Conservation (phyloP, 2,113 vertebrate species). For the Synodontis membranacea region DNA sequence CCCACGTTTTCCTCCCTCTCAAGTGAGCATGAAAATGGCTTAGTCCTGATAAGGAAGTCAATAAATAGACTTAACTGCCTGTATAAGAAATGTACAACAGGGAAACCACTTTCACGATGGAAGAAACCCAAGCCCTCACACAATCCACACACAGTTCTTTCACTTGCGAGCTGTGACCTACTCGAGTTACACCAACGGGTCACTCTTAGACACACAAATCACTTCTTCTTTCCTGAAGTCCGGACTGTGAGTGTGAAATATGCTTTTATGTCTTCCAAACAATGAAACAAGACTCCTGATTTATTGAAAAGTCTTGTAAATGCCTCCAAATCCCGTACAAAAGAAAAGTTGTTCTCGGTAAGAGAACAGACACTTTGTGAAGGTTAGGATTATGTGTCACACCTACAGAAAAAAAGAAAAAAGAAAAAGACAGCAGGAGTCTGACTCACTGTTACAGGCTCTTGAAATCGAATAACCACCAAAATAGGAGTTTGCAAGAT, state of each 20-base stretch:
- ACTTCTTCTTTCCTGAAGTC: not conserved
- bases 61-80: constrained; percentile 11
- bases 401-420: constrained; percentile 33
- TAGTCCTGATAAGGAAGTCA: constrained; percentile 30
- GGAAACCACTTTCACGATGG: constrained; percentile 9
- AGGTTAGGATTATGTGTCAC: constrained; percentile 13
- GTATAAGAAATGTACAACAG: not conserved
- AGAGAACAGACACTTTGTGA: not conserved
- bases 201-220: constrained; percentile 11
- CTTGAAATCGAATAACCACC: not conserved
- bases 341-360: constrained; percentile 1
- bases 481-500: not conserved
- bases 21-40: not conserved
- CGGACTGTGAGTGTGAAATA: not conserved
- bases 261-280: not conserved
- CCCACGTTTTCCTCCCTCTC: constrained; percentile 43
- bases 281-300: constrained; percentile 11
- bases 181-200: not conserved
- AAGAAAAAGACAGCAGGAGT: not conserved
- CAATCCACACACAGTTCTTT: not conserved
- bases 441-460: constrained; percentile 22
- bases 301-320: not conserved
- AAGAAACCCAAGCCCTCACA: not conserved
- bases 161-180: constrained; percentile 5
- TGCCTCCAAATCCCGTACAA: not conserved